Evolutionary conservation across 2,113 vertebrate genomes (phyloP), one percentile per base, ranked within the genome.

Genomic region (Megalops atlanticus): DNA sequence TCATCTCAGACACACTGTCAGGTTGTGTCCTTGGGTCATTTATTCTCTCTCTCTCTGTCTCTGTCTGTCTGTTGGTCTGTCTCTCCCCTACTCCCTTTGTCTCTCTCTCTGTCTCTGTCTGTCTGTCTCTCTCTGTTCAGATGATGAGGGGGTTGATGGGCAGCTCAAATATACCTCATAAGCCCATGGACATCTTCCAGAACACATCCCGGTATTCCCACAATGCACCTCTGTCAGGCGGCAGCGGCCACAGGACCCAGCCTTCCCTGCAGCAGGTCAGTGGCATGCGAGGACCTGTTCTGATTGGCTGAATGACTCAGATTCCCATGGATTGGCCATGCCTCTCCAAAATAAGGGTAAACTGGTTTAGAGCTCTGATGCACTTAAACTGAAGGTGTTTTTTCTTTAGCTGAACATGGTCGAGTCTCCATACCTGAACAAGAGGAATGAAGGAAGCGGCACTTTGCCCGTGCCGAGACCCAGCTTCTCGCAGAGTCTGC

Each of bases 71-170:
- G n/a, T n/a, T 11, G 8, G 1, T 47, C 38, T 76, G 27, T 27
- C 31, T n/a, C n/a, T n/a, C n/a, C n/a, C n/a, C n/a, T n/a, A n/a
- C n/a, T n/a, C n/a, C n/a, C n/a, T n/a, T n/a, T n/a, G n/a, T n/a
- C n/a, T n/a, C n/a, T n/a, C n/a, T n/a, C n/a, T 31, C 38, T 86
- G 24, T 33, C 72, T 76, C 5, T 24, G 1, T 47, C 38, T 76
- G 27, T 27, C 31, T 68, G 54, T 33, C 58, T 58, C 24, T 70
- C 47, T 12, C 83, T 54, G 40, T 82, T 31, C 72, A 92, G 92
- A 89, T 90, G 70, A 81, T 94, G 74, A 89, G 91, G 83, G 92
- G 92, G 5, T 82, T 93, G 35, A 87, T 93, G 80, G 86, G 89
- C 79, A 88, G 83, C 82, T 87, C 90, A 54, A 88, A 41, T 83